Evolutionary conservation across 2,888 invertebrate genomes (phyloP), one percentile per base, ranked within the genome.

Genomic region (Drosophila austrosaltans): DNA sequence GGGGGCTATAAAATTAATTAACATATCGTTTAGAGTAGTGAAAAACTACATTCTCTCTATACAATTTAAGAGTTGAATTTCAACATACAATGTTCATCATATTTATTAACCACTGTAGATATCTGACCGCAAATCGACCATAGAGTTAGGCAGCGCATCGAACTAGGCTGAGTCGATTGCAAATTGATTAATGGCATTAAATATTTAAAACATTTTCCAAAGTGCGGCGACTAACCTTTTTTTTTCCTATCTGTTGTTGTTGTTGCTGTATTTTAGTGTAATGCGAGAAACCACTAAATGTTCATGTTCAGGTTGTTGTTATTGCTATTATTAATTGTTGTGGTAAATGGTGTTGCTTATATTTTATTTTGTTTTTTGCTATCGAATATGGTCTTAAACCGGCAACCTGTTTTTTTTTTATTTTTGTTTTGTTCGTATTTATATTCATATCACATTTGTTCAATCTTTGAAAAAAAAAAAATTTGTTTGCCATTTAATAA

Each of bases 121-220:
- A 66, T 68, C 57, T 62, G 69, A 80, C 73, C 66, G 60, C 72
- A 73, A 53, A 56, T 56, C 73, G 67, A 36, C 30, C 36, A 53
- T 36, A 8, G 36, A 30, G 36, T 16, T 16, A 36, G 36, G 36
- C 36, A 53, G 72, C 61, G 62, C 73, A 58, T 53, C 63, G 75
- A 56, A 10, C 20, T 48, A 48, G 48, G 48, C 48, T 48, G 48
- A 22, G 71, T n/a, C 69, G 75, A 75, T 82, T 72, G 73, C 79
- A 82, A 81, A 84, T 85, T 84, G 83, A 84, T 84, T 82, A 84
- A 84, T 87, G 88, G 88, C 81, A 71, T 73, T 75, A 85, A 82
- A 84, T 80, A 82, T 71, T 82, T 87, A 77, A 79, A 87, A 80
- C 87, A 83, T 85, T 83, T 85, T 85, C 74, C 82, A 80, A 66